Evolutionary conservation across 1,140 invertebrate species (phyloP), one percentile per base, ranked within the genome.

Genomic region (Atta colombica): DNA sequence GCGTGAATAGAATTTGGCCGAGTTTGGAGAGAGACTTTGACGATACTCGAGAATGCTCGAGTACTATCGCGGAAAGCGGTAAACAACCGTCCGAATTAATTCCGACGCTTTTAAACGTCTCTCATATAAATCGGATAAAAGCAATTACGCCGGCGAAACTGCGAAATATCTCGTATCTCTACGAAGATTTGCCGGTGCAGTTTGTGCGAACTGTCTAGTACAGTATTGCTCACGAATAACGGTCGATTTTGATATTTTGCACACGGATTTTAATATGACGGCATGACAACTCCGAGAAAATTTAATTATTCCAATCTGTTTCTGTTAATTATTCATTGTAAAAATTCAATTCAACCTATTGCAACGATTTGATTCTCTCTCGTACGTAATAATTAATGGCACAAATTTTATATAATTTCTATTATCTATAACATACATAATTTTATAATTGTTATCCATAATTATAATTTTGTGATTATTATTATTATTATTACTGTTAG

Each of bases 121-220:
- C 69, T 84, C 80, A 84, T 84, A 84, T 84, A 84, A 84, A 84
- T 84, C 80, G 80, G 80, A 84, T 84, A 84, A 84, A 84, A 84
- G 80, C 80, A 84, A 84, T 84, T 84, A 84, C 69, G 69, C 35
- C 80, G 69, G 55, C 69, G 69, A 74, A 84, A 84, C 80, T 74
- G 80, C 80, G 69, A 84, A 84, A 84, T 84, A 75, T 84, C 77
- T 68, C 77, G 77, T 80, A 80, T 80, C 58, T 84, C 39, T 35
- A 63, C 39, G 80, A 84, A 84, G 80, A 84, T 84, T 84, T 75
- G 80, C 39, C 69, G 39, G 80, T 8, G 25, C 55, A 74, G 55
- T 1, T 58, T 75, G 39, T 14, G 35, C 53, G 21, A 82, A n/a
- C 25, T 45, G 31, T 55, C 51, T 45, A 25, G 8, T 84, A 84